Conservation (phyloP, 1,140 invertebrate species). For the Colletes latitarsis region DNA sequence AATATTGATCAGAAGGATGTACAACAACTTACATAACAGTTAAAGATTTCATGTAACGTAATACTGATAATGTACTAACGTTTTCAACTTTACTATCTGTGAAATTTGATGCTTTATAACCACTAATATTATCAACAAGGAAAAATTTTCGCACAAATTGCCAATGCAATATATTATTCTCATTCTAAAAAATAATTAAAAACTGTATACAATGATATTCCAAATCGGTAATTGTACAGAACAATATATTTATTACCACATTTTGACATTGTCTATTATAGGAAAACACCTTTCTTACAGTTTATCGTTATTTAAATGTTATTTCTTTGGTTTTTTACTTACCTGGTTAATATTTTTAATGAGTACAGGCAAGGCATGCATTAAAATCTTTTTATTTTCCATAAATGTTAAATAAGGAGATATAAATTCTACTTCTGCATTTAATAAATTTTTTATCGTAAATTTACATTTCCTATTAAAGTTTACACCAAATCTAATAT, state of each 20-base stretch:
- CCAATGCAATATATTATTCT: conserved; percentile 81
- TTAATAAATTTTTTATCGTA: conserved; percentile 81
- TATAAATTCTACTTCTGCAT: conserved; percentile 81
- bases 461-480: conserved; percentile 81
- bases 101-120: conserved; percentile 71
- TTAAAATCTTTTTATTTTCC: conserved; percentile 76
- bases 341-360: conserved; percentile 65
- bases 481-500: conserved; percentile 83
- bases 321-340: conserved; percentile 50
- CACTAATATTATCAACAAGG: conserved; percentile 83
- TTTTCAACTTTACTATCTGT: conserved; percentile 54
- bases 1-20: conserved; percentile 11
- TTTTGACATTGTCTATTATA: conserved; percentile 17
- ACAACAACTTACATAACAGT: conserved; percentile 71
- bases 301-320: neutral
- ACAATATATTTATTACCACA: too few species aligned
- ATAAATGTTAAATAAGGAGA: conserved; percentile 83
- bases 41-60: conserved; percentile 78
- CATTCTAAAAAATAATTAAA: conserved; percentile 30
- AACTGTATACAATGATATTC: conserved; percentile 13
- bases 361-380: conserved; percentile 84
- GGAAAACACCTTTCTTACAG: neutral
- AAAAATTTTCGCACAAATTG: conserved; percentile 86
- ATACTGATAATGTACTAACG: conserved; percentile 49
- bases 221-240: neutral